Evolutionary conservation across 2,797 vertebrate genomes (phyloP).

Genomic region (Natrix natrix): DNA sequence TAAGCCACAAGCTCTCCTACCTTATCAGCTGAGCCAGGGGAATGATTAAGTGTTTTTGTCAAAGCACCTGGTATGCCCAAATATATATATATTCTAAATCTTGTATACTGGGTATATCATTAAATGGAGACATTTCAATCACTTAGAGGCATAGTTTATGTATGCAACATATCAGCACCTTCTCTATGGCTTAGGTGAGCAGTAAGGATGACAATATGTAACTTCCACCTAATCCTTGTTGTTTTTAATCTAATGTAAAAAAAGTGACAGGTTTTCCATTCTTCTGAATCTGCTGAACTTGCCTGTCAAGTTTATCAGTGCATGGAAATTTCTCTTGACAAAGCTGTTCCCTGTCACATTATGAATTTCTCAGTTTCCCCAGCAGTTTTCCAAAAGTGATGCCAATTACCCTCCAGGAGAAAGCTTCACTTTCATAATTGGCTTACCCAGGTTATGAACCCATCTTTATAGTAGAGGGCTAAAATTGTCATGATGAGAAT

Average conservation of each 20-base stretch:
- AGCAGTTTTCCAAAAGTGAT: background rate
- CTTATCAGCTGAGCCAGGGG: no score
- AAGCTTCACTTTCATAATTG: background rate
- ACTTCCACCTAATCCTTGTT: background rate
- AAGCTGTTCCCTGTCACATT: background rate
- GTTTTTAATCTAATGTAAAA: conserved; percentile 56
- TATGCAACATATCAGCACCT: conserved; percentile 59
- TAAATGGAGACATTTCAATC: conserved; percentile 59
- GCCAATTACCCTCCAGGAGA: background rate
- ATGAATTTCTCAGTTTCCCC: background rate
- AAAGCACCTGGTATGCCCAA: no score
- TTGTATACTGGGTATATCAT: conserved; percentile 45
- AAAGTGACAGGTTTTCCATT: background rate
- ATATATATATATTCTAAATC: conserved; percentile 52
- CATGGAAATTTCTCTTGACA: background rate
- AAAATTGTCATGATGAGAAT: background rate
- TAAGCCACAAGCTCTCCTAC: no score
- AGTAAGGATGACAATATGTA: conserved; percentile 50
- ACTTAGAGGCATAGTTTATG: conserved; percentile 54
- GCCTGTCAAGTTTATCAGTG: conserved; percentile 4
- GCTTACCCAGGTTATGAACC: background rate
- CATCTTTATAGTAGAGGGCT: background rate
- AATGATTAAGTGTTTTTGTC: no score
- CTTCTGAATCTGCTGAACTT: background rate
- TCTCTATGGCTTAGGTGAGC: conserved; percentile 46